A percentile compares a stretch with the other conserved stretches of the same genome.
phyloP scores from a whole-genome alignment of 2,113 vertebrate genomes.

The Etia nguti region DNA sequence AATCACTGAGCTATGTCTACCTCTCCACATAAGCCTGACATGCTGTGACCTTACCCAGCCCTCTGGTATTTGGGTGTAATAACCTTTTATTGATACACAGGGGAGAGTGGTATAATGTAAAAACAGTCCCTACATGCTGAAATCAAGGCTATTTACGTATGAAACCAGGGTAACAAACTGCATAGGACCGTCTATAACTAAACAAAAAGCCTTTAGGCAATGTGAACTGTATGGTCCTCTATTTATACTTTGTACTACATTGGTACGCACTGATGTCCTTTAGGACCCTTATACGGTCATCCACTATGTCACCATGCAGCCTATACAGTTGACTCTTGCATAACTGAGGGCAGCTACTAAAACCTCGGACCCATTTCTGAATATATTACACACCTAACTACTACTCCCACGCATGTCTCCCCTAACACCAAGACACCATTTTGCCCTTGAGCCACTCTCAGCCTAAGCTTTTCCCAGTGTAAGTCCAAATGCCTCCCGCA shows the following conservation, averaged over 20 bases:
- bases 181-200: slow-evolving; percentile 13
- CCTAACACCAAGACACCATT: slow-evolving; percentile 30
- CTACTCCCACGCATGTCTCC: slow-evolving; percentile 52
- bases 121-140: slow-evolving; percentile 2
- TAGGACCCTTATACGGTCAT: slow-evolving; percentile 41
- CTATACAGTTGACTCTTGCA: slow-evolving; percentile 45
- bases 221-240: slow-evolving; percentile 20
- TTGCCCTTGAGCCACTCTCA: slow-evolving; percentile 66
- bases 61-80: slow-evolving; percentile 41
- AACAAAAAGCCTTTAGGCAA: slow-evolving; percentile 27
- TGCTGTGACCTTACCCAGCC: slow-evolving; percentile 32
- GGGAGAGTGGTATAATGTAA: slow-evolving; percentile 8
- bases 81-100: slow-evolving; percentile 43
- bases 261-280: slow-evolving; percentile 14
- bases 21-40: slow-evolving; percentile 7
- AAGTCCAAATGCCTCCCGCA: slow-evolving; percentile 51
- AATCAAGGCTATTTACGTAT: slow-evolving; percentile 36
- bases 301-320: slow-evolving; percentile 22
- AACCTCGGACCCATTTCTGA: slow-evolving; percentile 49
- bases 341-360: slow-evolving; percentile 45
- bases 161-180: slow-evolving; percentile 15
- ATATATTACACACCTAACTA: slow-evolving; percentile 58
- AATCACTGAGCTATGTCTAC: slow-evolving; percentile 28
- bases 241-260: slow-evolving; percentile 37
- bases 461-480: slow-evolving; percentile 35